Conservation (phyloP, 1,140 invertebrate genomes). For the Ceratina calcarata region DNA sequence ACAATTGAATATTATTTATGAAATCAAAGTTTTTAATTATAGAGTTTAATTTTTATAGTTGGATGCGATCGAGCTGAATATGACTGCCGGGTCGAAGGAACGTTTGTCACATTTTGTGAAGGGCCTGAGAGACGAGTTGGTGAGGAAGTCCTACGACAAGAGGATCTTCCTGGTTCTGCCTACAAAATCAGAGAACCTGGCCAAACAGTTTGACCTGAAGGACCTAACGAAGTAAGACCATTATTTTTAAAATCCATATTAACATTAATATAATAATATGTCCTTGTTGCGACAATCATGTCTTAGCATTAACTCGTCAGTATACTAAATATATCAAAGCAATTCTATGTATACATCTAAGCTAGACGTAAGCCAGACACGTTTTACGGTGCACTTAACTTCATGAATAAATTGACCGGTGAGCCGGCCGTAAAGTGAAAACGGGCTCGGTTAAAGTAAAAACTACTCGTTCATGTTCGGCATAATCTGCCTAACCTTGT, state of each 20-base stretch:
- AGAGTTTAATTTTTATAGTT: constrained; percentile 69
- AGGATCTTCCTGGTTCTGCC: constrained; percentile 83
- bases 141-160: constrained; percentile 77
- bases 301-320: too few relatives aligned
- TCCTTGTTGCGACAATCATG: too few relatives aligned
- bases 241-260: not conserved
- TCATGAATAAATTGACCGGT: constrained; percentile 21
- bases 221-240: constrained; percentile 82
- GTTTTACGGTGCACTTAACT: not conserved
- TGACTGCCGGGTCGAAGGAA: constrained; percentile 82
- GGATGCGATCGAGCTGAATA: constrained; percentile 85
- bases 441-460: constrained; percentile 4
- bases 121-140: constrained; percentile 81
- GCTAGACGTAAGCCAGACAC: not conserved
- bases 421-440: not conserved
- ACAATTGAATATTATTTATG: not conserved
- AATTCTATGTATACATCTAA: not conserved
- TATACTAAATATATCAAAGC: too few relatives aligned
- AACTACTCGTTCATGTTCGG: constrained; percentile 27
- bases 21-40: not conserved
- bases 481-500: constrained; percentile 43
- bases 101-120: constrained; percentile 82
- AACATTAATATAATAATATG: too few relatives aligned
- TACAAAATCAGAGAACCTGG: constrained; percentile 83
- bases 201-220: constrained; percentile 87